These are phyloP conservation scores for Pseudoips prasinana DNA, from an alignment of 2,888 invertebrate genomes.

Conservation along the genomic window DNA sequence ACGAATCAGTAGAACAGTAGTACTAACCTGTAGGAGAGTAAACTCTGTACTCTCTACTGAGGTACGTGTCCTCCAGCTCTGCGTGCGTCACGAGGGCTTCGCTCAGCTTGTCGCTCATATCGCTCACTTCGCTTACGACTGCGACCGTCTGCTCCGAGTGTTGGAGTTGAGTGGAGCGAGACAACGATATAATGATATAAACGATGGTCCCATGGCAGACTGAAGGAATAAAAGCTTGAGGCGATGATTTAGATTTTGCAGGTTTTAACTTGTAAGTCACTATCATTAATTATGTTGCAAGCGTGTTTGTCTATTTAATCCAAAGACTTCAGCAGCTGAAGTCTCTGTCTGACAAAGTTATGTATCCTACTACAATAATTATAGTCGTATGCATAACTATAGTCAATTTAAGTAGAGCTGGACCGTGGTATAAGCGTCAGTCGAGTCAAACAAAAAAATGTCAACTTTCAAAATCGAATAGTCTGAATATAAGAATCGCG, in stretches of 20 bases:
- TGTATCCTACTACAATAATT: too few relatives aligned
- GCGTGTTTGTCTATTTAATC: too few relatives aligned
- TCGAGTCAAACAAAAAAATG: too few relatives aligned
- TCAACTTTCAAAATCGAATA: too few relatives aligned
- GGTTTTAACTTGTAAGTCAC: not conserved
- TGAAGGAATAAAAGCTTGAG: not conserved
- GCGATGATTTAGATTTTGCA: not conserved
- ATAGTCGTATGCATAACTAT: too few relatives aligned
- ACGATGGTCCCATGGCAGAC: too few relatives aligned
- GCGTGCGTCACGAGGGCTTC: constrained; percentile 29
- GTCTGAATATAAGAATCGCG: too few relatives aligned
- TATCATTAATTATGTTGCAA: constrained; percentile 1
- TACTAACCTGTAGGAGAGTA: constrained; percentile 70
- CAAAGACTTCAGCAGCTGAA: too few relatives aligned
- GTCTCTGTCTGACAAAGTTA: too few relatives aligned
- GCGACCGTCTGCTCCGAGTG: not conserved
- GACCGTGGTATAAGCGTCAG: too few relatives aligned
- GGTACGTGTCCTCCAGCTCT: constrained; percentile 46
- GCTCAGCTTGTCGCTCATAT: constrained; percentile 18
- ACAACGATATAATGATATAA: not conserved
- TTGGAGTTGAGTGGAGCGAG: not conserved
- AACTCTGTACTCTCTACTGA: constrained; percentile 53
- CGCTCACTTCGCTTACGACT: constrained; percentile 8
- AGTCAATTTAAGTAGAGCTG: too few relatives aligned
- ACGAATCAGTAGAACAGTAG: too few relatives aligned